Evolutionary conservation across 2,113 vertebrate species (phyloP), one percentile per base, ranked within the genome.

Genomic region (Pluvianellus socialis): DNA sequence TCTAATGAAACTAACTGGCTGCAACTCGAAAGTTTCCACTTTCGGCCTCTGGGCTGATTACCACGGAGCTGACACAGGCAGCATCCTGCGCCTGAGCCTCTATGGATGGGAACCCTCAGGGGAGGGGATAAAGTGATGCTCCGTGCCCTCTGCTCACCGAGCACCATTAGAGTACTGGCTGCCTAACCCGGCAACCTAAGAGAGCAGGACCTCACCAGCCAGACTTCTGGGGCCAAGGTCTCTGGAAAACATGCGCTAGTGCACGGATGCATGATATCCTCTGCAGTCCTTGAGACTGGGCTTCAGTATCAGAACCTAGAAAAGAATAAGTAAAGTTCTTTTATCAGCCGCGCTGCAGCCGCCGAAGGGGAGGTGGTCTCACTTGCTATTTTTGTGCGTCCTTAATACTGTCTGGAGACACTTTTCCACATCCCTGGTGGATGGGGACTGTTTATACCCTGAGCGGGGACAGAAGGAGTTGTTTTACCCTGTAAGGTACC

Each of bases 1-100:
- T 63, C 96, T 97, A 96, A 97, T 97, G 94, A 96, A 88, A 59
- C 92, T 92, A 97, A 97, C 77, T 92, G 97, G 89, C 94, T 97
- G 88, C 84, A 52, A 76, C 62, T 76, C 70, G 71, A 96, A 97
- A 96, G 94, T 97, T 96, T 88, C 92, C 97, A 80, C 88, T 92
- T 71, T 38, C 84, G 21, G 86, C 80, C 80, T 94, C 42, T 12
- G 86, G 86, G 93, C 89, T 97, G 96, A 96, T 97, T 96, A 91
- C 70, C 3, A 62, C 18, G 1, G 92, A 94, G 92, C 84, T 61
- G 90, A n/a, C 88, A 10, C 2, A 47, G 49, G 95, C 96, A 94
- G 95, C 90, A 71, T 88, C 95, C 90, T 32, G 65, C 2, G 23
- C 59, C 1, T 1, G 61, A 86, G 88, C 76, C 88, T 42, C 79